These are phyloP conservation scores for Mastomys coucha DNA, from an alignment of 2,113 vertebrate species.

Conservation along the genomic window DNA sequence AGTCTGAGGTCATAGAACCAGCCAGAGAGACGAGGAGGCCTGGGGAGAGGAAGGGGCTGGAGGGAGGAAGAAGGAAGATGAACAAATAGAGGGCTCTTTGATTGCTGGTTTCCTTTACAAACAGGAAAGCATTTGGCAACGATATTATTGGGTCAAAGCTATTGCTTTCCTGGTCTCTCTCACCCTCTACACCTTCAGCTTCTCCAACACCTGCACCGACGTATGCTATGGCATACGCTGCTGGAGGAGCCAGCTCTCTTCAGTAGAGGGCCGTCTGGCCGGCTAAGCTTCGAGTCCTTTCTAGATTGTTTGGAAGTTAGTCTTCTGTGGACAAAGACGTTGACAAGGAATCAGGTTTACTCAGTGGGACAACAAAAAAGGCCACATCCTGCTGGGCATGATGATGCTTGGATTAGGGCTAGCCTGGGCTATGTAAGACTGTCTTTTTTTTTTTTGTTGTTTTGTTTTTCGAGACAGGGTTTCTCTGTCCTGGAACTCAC, in stretches of 20 bases:
- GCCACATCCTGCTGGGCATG: too few species aligned
- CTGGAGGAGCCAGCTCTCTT: background rate
- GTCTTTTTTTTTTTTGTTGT: too few species aligned
- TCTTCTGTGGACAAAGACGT: background rate
- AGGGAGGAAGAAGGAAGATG: background rate
- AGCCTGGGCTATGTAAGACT: too few species aligned
- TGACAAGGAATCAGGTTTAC: background rate
- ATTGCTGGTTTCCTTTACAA: conserved; percentile 51
- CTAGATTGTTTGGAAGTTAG: background rate
- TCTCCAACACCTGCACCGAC: background rate
- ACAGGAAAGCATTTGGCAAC: conserved; percentile 44
- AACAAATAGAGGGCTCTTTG: conserved; percentile 20
- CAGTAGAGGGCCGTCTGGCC: background rate
- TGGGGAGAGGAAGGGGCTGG: accelerated
- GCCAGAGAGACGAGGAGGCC: background rate
- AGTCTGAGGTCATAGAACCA: background rate
- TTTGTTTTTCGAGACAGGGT: too few species aligned
- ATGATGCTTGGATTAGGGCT: accelerated
- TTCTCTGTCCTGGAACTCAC: too few species aligned
- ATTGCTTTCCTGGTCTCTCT: background rate
- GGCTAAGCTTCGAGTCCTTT: background rate
- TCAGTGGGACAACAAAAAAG: too few species aligned
- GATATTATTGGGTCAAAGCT: background rate
- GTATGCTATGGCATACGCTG: accelerated
- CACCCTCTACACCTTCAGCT: background rate